Conservation (phyloP, 2,888 invertebrate genomes). For the Hedya salicella region DNA sequence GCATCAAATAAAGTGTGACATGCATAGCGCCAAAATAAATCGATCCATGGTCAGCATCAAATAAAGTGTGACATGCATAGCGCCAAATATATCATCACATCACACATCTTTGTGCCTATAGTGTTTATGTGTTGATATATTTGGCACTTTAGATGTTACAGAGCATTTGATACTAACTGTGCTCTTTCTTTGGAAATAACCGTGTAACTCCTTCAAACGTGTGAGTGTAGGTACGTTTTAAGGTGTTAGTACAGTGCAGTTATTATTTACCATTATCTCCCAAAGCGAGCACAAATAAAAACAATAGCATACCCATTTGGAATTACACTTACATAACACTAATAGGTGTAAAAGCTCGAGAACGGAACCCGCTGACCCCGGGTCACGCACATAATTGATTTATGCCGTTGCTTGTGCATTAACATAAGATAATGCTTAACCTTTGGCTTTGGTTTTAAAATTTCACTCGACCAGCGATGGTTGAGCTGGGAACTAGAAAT, state of each 20-base stretch:
- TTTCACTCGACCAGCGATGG: constrained; percentile 68
- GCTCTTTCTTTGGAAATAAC: too few relatives aligned
- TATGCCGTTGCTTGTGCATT: constrained; percentile 79
- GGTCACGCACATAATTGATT: constrained; percentile 83
- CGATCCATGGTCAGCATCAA: too few relatives aligned
- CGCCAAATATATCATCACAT: too few relatives aligned
- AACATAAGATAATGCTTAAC: constrained; percentile 84
- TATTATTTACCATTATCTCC: neutral
- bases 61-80: too few relatives aligned
- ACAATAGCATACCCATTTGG: constrained; percentile 45
- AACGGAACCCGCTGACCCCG: constrained; percentile 70
- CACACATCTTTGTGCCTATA: too few relatives aligned
- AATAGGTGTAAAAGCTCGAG: constrained; percentile 70
- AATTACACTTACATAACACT: constrained; percentile 63
- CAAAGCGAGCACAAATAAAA: neutral
- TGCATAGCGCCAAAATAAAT: too few relatives aligned
- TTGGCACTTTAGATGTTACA: too few relatives aligned
- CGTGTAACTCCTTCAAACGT: too few relatives aligned
- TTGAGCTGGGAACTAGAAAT: constrained; percentile 48
- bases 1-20: too few relatives aligned
- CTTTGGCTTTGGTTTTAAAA: constrained; percentile 78
- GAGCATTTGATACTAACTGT: too few relatives aligned
- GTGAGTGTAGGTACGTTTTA: too few relatives aligned
- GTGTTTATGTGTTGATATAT: too few relatives aligned
- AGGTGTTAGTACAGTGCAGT: neutral